These are phyloP conservation scores for Drosophila mulleri DNA, from an alignment of 2,888 invertebrate species.

Conservation along the genomic window DNA sequence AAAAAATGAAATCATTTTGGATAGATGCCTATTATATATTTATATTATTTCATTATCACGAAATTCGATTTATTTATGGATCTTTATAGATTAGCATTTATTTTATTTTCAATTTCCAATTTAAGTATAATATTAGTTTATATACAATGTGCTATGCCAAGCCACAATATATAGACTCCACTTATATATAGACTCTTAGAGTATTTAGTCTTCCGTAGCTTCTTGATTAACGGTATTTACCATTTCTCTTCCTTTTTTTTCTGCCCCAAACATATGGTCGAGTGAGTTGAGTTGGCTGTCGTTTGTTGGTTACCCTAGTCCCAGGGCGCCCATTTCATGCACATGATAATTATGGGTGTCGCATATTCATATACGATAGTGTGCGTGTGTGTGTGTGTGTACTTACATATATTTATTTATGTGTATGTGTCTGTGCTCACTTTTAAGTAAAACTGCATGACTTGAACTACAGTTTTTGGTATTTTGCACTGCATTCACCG, in stretches of 20 bases:
- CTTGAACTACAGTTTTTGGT: constrained; percentile 48
- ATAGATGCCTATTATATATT: too few relatives aligned
- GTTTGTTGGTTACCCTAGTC: constrained; percentile 32
- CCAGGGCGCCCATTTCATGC: constrained; percentile 51
- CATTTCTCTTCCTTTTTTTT: background rate
- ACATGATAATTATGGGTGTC: constrained; percentile 66
- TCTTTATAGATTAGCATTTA: too few relatives aligned
- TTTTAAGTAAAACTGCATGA: constrained; percentile 55
- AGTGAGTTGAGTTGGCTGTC: constrained; percentile 25
- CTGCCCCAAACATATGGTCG: constrained; percentile 45
- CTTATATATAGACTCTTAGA: background rate
- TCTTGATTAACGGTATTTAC: background rate
- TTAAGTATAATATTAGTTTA: too few relatives aligned
- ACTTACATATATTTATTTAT: background rate
- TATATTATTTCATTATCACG: too few relatives aligned
- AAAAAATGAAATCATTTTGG: too few relatives aligned
- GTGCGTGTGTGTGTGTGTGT: background rate
- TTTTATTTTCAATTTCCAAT: too few relatives aligned
- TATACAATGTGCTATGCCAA: too few relatives aligned
- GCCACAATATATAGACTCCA: too few relatives aligned
- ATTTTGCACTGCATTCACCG: background rate
- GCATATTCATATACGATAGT: constrained; percentile 37
- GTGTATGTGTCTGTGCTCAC: constrained; percentile 5
- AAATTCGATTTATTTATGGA: too few relatives aligned
- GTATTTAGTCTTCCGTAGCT: constrained; percentile 5